A percentile compares a stretch with the other conserved stretches of the same genome.
phyloP scores from a whole-genome alignment of 2,888 invertebrate genomes.

The Micoletzkya japonica region DNA sequence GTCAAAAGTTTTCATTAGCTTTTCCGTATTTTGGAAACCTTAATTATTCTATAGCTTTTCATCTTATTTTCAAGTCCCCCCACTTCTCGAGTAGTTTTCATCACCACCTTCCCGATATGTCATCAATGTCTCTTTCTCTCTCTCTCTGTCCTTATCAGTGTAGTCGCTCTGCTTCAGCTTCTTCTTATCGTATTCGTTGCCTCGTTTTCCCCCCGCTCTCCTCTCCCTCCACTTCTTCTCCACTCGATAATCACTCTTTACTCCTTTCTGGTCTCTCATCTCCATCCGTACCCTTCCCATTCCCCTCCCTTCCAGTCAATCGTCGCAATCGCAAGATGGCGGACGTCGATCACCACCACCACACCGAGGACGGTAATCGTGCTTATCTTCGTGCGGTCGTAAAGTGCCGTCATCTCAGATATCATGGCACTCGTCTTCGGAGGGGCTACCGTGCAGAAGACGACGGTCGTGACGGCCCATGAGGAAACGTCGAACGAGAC shows the following conservation, averaged over 20 bases:
- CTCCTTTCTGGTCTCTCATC: conserved; percentile 6
- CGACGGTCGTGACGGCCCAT: conserved; percentile 3
- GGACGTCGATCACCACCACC: neutral
- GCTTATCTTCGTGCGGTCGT: neutral
- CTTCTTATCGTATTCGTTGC: too few relatives aligned
- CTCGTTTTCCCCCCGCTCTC: neutral
- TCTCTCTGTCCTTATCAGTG: conserved; percentile 1
- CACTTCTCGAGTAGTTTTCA: neutral
- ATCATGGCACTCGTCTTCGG: conserved; percentile 26
- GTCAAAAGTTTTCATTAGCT: neutral
- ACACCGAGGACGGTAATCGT: conserved; percentile 7
- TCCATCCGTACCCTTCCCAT: neutral
- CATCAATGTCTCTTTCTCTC: conserved; percentile 1
- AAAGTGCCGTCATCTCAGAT: conserved; percentile 6
- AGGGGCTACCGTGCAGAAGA: conserved; percentile 21
- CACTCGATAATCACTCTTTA: conserved; percentile 27
- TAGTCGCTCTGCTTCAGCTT: too few relatives aligned
- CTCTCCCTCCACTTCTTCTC: conserved; percentile 6
- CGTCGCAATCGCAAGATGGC: neutral
- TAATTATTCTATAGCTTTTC: neutral
- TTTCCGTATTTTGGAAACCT: neutral
- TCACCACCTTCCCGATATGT: too few relatives aligned
- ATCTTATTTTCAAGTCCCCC: neutral
- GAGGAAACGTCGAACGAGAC: too few relatives aligned
- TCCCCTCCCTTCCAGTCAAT: neutral